Evolutionary conservation across 2,888 invertebrate species (phyloP).

Genomic region (Cyclophora punctaria): DNA sequence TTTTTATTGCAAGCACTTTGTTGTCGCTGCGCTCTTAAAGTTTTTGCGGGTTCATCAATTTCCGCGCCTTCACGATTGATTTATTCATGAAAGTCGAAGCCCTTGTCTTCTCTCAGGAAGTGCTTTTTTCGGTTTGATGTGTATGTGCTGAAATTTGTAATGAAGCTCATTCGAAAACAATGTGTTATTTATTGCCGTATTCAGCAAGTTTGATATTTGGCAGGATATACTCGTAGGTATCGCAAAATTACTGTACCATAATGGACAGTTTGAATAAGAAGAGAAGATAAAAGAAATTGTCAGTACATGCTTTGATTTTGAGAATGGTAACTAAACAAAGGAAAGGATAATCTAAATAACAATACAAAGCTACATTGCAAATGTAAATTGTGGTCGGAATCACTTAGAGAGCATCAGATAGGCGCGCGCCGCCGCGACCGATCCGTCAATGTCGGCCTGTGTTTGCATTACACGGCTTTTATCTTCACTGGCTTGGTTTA

Average conservation of each 20-base stretch:
- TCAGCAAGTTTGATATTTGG: too few species aligned
- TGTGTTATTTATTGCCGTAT: slow-evolving; percentile 58
- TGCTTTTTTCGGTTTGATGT: slow-evolving; percentile 57
- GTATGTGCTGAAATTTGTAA: slow-evolving; percentile 66
- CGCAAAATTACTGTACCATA: too few species aligned
- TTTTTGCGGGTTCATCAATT: slow-evolving; percentile 71
- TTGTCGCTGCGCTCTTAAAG: slow-evolving; percentile 59
- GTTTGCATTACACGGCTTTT: slow-evolving; percentile 72
- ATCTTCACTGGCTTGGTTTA: slow-evolving; percentile 61
- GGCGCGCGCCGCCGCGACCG: slow-evolving; percentile 63
- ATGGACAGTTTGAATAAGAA: too few species aligned
- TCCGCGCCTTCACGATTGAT: slow-evolving; percentile 71
- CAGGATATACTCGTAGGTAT: too few species aligned
- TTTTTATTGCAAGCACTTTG: slow-evolving; percentile 69
- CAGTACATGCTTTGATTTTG: slow-evolving; percentile 17
- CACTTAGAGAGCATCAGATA: slow-evolving; percentile 73
- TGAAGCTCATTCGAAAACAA: slow-evolving; percentile 70
- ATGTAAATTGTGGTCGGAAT: slow-evolving; percentile 69
- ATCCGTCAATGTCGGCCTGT: slow-evolving; percentile 70
- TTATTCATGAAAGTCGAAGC: slow-evolving; percentile 66
- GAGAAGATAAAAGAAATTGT: too few species aligned
- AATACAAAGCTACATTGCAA: slow-evolving; percentile 63
- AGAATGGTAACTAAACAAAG: slow-evolving; percentile 37
- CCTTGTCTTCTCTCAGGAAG: slow-evolving; percentile 68
- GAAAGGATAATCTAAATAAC: slow-evolving; percentile 55